phyloP scores from a whole-genome alignment of 1,140 invertebrate species.

The Sipha flava region DNA sequence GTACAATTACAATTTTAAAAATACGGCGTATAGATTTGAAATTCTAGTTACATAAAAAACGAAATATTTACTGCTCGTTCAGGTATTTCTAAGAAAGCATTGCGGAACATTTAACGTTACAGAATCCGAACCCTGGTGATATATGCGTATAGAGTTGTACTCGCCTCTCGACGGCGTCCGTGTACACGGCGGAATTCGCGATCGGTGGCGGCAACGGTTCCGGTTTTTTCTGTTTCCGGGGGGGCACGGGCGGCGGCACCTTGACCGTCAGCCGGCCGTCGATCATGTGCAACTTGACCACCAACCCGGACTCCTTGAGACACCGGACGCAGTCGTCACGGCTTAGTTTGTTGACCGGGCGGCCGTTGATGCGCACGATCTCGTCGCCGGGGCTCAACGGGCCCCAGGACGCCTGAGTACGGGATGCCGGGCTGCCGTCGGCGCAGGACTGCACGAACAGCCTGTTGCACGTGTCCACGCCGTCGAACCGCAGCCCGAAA shows the following conservation, averaged over 20 bases:
- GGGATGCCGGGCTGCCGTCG: slow-evolving; percentile 74
- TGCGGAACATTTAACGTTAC: too few relatives aligned
- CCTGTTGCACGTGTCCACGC: slow-evolving; percentile 64
- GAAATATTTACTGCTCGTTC: too few relatives aligned
- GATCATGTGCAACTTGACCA: slow-evolving; percentile 53
- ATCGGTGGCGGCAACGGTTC: not conserved
- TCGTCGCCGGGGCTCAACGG: slow-evolving; percentile 73
- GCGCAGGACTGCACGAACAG: slow-evolving; percentile 84
- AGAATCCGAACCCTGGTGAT: too few relatives aligned
- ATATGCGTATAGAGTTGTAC: too few relatives aligned
- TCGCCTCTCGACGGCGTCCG: not conserved
- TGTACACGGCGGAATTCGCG: not conserved
- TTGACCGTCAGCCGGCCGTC: not conserved
- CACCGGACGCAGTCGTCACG: slow-evolving; percentile 77
- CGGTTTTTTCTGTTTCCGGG: slow-evolving; percentile 27
- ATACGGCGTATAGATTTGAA: too few relatives aligned
- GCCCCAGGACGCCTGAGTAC: slow-evolving; percentile 69
- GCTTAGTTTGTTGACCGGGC: slow-evolving; percentile 65
- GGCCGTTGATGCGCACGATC: slow-evolving; percentile 73
- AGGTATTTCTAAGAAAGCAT: too few relatives aligned
- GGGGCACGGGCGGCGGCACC: slow-evolving; percentile 37
- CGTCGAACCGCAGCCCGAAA: slow-evolving; percentile 85
- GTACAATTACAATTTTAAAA: too few relatives aligned
- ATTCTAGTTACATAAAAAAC: too few relatives aligned
- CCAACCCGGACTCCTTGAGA: slow-evolving; percentile 73